phyloP scores from a whole-genome alignment of 1,140 invertebrate genomes.

The Calliphora vicina region DNA sequence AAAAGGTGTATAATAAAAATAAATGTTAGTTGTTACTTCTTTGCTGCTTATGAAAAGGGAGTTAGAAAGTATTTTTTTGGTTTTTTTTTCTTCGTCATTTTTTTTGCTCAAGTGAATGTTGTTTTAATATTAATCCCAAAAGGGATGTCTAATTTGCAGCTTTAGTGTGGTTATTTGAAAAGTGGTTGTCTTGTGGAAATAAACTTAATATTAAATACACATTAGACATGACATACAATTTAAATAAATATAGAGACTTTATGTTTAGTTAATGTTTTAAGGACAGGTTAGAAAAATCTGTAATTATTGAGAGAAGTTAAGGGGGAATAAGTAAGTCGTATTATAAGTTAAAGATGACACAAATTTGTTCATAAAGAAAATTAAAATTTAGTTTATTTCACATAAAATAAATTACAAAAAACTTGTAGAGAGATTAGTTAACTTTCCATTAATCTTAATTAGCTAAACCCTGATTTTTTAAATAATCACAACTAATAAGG shows the following conservation, averaged over 20 bases:
- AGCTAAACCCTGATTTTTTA: no score
- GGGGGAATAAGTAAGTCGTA: no score
- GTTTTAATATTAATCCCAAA: conserved; percentile 10
- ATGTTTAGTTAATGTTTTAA: background rate
- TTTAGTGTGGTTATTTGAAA: background rate
- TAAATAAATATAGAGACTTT: background rate
- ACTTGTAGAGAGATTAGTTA: no score
- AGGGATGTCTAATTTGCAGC: conserved; percentile 12
- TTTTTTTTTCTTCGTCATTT: background rate
- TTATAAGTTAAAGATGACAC: no score
- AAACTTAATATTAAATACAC: conserved; percentile 1
- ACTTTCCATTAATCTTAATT: no score
- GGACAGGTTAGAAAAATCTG: background rate
- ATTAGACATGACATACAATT: background rate
- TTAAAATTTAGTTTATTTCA: no score
- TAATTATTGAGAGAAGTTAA: no score
- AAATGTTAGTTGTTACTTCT: background rate
- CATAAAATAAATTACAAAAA: no score
- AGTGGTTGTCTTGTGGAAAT: background rate
- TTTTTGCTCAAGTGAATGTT: background rate
- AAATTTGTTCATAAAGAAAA: no score
- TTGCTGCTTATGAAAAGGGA: background rate
- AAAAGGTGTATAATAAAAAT: conserved; percentile 11
- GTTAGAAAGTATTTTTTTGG: background rate
- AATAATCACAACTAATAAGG: no score